These are phyloP conservation scores for Trematomus loennbergii DNA, from an alignment of 2,113 vertebrate species.

Conservation along the genomic window DNA sequence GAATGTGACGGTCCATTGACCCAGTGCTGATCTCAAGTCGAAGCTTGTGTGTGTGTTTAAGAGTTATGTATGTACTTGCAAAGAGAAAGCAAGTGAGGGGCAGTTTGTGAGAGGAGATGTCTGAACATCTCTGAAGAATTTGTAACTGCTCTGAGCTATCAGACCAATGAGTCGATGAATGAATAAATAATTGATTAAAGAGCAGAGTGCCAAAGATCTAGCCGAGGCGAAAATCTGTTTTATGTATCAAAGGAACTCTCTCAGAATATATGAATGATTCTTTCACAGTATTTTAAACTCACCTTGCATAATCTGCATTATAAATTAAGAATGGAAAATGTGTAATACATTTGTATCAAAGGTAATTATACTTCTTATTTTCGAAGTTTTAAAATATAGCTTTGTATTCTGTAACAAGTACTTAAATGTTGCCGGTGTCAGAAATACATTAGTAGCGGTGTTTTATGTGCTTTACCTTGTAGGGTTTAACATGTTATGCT, in stretches of 20 bases:
- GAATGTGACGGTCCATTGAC: constrained; percentile 11
- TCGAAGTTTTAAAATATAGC: neutral
- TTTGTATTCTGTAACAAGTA: neutral
- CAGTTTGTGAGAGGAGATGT: neutral
- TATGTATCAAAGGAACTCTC: constrained; percentile 24
- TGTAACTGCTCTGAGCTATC: constrained; percentile 32
- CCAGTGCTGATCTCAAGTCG: neutral
- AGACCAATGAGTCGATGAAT: constrained; percentile 15
- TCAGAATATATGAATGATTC: constrained; percentile 8
- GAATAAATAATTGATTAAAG: constrained; percentile 51
- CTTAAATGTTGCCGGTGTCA: neutral
- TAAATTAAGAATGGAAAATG: neutral
- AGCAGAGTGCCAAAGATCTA: constrained; percentile 25
- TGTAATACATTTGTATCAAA: neutral
- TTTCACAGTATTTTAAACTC: constrained; percentile 4
- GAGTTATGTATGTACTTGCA: neutral
- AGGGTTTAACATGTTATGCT: neutral
- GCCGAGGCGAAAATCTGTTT: constrained; percentile 44
- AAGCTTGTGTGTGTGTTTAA: neutral
- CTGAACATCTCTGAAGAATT: constrained; percentile 19
- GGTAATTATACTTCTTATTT: neutral
- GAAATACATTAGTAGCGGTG: neutral
- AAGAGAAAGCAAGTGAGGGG: neutral
- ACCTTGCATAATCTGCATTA: neutral
- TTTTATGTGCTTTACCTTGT: neutral